phyloP scores from a whole-genome alignment of 2,888 invertebrate genomes.

The Agrochola litura region DNA sequence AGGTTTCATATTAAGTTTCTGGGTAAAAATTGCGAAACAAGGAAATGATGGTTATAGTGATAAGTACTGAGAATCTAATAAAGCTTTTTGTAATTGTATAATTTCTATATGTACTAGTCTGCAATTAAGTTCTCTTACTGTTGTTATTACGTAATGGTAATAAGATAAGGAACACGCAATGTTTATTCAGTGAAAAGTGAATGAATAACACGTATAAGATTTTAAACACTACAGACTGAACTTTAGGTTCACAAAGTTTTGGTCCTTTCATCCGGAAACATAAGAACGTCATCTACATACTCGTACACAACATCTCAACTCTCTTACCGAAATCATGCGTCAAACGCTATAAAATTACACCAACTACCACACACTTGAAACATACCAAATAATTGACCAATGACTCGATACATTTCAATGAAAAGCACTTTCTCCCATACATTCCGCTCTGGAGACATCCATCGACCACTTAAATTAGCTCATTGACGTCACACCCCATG shows the following conservation, averaged over 20 bases:
- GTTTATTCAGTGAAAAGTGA: slow-evolving; percentile 13
- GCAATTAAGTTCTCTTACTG: slow-evolving; percentile 36
- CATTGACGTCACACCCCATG: slow-evolving; percentile 69
- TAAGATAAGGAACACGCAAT: slow-evolving; percentile 23
- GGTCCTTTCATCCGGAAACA: no score
- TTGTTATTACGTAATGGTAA: slow-evolving; percentile 34
- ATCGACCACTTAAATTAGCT: slow-evolving; percentile 66
- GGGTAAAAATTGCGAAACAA: slow-evolving; percentile 61
- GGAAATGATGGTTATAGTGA: slow-evolving; percentile 58
- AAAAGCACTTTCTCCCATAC: slow-evolving; percentile 51
- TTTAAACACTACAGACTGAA: neutral
- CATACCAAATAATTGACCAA: slow-evolving; percentile 43
- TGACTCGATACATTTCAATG: slow-evolving; percentile 53
- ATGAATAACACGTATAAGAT: neutral
- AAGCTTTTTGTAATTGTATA: slow-evolving; percentile 61
- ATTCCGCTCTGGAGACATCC: slow-evolving; percentile 55
- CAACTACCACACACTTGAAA: slow-evolving; percentile 15
- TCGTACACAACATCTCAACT: neutral
- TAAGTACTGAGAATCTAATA: slow-evolving; percentile 48
- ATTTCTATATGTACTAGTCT: slow-evolving; percentile 27
- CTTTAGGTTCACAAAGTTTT: neutral
- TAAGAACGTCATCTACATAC: neutral
- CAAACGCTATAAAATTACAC: slow-evolving; percentile 23
- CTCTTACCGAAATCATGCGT: neutral
- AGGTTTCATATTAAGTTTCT: slow-evolving; percentile 53